Evolutionary conservation across 1,140 invertebrate genomes (phyloP).

Genomic region (Anoplolepis gracilipes): DNA sequence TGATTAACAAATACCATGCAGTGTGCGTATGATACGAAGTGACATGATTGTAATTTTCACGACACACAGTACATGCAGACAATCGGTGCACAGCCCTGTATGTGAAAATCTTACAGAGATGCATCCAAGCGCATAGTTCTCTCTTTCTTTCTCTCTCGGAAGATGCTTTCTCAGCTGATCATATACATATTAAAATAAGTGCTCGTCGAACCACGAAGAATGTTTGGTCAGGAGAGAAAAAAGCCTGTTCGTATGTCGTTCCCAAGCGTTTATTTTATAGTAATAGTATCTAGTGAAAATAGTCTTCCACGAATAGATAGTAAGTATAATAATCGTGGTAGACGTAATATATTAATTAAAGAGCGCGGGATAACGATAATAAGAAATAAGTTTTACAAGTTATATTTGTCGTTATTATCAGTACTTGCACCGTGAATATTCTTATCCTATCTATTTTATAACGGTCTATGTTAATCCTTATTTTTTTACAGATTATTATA

Average conservation of each 20-base stretch:
- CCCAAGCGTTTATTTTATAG: neutral
- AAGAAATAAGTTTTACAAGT: slow-evolving; percentile 17
- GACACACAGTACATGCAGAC: neutral
- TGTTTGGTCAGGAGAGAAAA: neutral
- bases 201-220: slow-evolving; percentile 43
- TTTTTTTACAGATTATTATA: neutral
- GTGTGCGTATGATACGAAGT: slow-evolving; percentile 65
- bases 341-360: neutral
- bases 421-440: neutral
- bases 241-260: neutral
- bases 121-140: neutral
- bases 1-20: neutral
- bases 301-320: neutral
- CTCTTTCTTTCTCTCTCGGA: neutral
- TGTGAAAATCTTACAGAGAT: slow-evolving; percentile 30
- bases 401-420: slow-evolving; percentile 33
- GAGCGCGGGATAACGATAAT: neutral
- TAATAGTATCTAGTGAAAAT: neutral
- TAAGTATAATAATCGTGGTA: slow-evolving; percentile 5
- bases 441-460: neutral
- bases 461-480: neutral
- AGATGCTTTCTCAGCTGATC: slow-evolving; percentile 49
- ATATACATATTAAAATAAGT: slow-evolving; percentile 47
- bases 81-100: neutral
- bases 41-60: slow-evolving; percentile 6